These are phyloP conservation scores for Sphyrna mokarran DNA, from an alignment of 2,113 vertebrate genomes.

Conservation along the genomic window DNA sequence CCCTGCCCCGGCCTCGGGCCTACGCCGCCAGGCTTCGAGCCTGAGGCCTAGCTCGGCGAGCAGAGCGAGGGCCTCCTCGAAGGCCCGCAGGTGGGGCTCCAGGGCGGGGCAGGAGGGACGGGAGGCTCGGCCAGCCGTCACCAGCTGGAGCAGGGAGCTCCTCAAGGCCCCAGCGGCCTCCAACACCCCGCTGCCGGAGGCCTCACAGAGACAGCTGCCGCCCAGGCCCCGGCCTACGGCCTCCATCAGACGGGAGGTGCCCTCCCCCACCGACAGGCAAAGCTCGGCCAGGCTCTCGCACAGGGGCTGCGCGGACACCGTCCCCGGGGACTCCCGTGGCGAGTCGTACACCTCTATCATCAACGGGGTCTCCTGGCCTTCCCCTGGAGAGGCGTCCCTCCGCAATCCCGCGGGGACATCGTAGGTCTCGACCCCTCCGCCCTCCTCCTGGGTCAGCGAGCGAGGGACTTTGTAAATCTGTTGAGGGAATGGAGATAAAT, in stretches of 20 bases:
- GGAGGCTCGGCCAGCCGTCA: not conserved
- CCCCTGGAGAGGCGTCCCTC: not conserved
- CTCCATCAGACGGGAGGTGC: not conserved
- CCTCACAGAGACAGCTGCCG: slow-evolving; percentile 44
- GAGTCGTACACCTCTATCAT: slow-evolving; percentile 33
- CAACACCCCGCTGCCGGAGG: slow-evolving; percentile 42
- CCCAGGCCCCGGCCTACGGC: slow-evolving; percentile 40
- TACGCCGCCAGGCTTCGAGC: too few species aligned
- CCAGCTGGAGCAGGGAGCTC: slow-evolving; percentile 18
- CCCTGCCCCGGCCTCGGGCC: too few species aligned
- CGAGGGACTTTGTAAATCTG: slow-evolving; percentile 72
- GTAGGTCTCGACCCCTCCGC: slow-evolving; percentile 50
- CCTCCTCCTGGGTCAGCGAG: slow-evolving; percentile 47
- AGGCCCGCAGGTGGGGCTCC: not conserved
- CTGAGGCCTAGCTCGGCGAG: too few species aligned
- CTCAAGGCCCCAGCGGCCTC: not conserved
- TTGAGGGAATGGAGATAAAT: not conserved
- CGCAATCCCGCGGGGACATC: slow-evolving; percentile 48
- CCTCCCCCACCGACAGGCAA: not conserved
- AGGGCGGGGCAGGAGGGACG: too few species aligned
- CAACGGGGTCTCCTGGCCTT: not conserved
- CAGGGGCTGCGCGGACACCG: slow-evolving; percentile 51
- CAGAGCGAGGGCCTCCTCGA: too few species aligned
- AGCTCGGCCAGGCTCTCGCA: slow-evolving; percentile 40
- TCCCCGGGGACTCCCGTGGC: slow-evolving; percentile 49